Evolutionary conservation across 2,888 invertebrate genomes (phyloP), one percentile per base, ranked within the genome.

Genomic region (Schizaphis graminum): DNA sequence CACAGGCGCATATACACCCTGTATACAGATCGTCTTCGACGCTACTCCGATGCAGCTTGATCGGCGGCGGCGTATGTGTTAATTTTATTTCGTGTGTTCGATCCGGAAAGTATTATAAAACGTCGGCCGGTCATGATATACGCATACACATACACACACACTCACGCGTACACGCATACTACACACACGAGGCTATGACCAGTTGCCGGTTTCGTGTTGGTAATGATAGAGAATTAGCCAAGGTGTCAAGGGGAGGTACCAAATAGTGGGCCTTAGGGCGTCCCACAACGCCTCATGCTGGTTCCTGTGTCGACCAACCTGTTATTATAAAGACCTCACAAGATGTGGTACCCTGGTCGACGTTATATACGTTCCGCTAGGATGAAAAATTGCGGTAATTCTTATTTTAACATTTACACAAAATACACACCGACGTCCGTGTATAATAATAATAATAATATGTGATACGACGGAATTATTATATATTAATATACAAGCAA

Each of bases 171-270:
- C 61, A 21, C 61, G 16, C 61, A n/a, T 57, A 16, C 89, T 47
- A 61, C 57, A 26, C 35, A 26, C 53, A 85, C 84, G 41, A 92
- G 88, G 77, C 93, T 85, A 67, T 86, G 90, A 90, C 94, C 94
- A 94, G 94, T 94, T 90, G 94, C 90, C 94, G 90, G 94, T 85
- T 91, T 92, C 86, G 92, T 87, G 92, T 87, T 35, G 87, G 92
- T 92, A 94, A 94, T 94, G 94, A 94, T 94, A 94, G 94, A 94
- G 94, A 94, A 94, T 94, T 94, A 94, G 94, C 94, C 94, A 91
- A 94, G 94, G 94, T 94, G 94, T 94, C 94, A 94, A 94, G 94
- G 94, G 94, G 94, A 94, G 94, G 94, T 94, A 94, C 94, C 94
- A 35, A 47, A 90, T 91, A 86, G 94, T 53, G 94, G 90, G 90